Evolutionary conservation across 2,113 vertebrate genomes (phyloP).

Genomic region (Narcine bancroftii): DNA sequence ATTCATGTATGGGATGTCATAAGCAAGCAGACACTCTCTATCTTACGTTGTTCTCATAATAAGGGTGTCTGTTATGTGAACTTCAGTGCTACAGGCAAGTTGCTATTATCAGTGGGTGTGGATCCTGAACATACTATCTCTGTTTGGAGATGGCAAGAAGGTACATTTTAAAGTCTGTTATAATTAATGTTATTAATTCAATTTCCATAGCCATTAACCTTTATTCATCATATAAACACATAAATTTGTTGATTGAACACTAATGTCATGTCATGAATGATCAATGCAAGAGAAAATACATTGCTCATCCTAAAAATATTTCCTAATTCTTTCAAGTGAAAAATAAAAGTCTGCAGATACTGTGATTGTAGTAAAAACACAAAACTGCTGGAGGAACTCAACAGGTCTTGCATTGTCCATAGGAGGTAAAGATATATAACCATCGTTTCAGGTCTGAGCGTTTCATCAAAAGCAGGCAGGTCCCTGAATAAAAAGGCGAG

Average conservation of each 20-base stretch:
- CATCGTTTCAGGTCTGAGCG: no score
- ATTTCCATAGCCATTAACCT: not conserved
- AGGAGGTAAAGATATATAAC: no score
- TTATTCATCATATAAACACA: not conserved
- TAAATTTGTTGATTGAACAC: not conserved
- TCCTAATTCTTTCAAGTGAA: no score
- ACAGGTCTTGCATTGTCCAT: no score
- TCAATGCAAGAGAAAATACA: not conserved
- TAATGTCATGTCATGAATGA: not conserved
- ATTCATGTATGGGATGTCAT: conserved; percentile 95
- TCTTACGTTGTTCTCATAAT: conserved; percentile 82
- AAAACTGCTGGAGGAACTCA: no score
- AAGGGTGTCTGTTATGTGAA: conserved; percentile 85
- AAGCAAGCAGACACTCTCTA: conserved; percentile 88
- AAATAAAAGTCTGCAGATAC: no score
- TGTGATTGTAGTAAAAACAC: no score
- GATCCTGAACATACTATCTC: conserved; percentile 92
- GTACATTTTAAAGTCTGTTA: conserved; percentile 48
- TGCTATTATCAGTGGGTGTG: conserved; percentile 85
- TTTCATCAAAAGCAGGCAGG: no score
- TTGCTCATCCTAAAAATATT: no score
- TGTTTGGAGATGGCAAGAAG: conserved; percentile 96
- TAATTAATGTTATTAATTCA: not conserved
- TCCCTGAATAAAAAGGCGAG: no score
- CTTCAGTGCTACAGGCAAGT: conserved; percentile 93